Evolutionary conservation across 2,797 vertebrate species (phyloP).

Genomic region (Pteronotus mesoamericanus): DNA sequence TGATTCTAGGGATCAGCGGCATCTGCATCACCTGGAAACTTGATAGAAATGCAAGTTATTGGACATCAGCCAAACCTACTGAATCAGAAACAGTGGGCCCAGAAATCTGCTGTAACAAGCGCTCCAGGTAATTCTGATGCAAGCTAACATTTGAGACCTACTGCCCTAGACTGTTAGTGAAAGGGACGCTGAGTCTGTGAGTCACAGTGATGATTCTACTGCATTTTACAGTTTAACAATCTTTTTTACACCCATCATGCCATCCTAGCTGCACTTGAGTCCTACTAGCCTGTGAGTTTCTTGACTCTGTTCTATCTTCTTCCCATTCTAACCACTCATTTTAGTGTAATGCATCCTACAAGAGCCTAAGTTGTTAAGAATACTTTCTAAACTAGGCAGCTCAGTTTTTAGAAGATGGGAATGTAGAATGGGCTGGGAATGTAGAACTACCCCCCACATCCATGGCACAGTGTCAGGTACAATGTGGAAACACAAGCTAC

Average conservation of each 20-base stretch:
- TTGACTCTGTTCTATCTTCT: constrained; percentile 24
- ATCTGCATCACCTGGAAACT: neutral
- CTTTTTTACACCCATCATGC: neutral
- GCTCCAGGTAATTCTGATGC: neutral
- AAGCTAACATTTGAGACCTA: neutral
- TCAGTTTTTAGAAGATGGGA: constrained; percentile 57
- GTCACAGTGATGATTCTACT: neutral
- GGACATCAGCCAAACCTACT: neutral
- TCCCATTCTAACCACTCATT: constrained; percentile 34
- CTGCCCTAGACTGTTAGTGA: neutral
- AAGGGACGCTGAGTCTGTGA: neutral
- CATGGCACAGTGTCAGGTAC: neutral
- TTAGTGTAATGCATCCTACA: constrained; percentile 57
- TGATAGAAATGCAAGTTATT: neutral
- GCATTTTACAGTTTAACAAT: constrained; percentile 34
- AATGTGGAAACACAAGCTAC: neutral
- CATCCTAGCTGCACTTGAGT: neutral
- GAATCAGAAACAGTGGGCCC: neutral
- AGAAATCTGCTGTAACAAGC: neutral
- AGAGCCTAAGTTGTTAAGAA: constrained; percentile 55
- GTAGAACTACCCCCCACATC: neutral
- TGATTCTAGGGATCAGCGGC: neutral
- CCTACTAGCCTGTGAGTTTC: constrained; percentile 15
- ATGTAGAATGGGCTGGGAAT: constrained; percentile 58
- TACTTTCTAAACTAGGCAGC: constrained; percentile 60